phyloP scores from a whole-genome alignment of 2,113 vertebrate species.

The Toxotes jaculatrix region DNA sequence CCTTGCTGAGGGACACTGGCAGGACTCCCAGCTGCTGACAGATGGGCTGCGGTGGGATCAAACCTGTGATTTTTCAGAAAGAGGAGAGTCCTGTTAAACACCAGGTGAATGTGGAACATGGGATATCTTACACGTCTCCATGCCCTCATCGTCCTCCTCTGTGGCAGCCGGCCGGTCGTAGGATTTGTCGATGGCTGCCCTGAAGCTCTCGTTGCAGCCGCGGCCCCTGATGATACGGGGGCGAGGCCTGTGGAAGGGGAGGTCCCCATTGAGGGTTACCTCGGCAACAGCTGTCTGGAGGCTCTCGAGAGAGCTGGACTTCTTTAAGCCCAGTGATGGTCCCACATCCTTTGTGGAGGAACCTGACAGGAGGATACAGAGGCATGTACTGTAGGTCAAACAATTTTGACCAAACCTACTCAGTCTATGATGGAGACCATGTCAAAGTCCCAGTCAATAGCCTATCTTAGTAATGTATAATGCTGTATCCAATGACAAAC shows the following conservation, averaged over 20 bases:
- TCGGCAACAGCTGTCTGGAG: slow-evolving; percentile 97
- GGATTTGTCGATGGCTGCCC: slow-evolving; percentile 98
- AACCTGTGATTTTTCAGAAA: slow-evolving; percentile 21
- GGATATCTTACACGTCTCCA: slow-evolving; percentile 94
- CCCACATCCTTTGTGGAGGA: slow-evolving; percentile 94
- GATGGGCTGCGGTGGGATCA: background rate
- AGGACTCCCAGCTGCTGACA: background rate
- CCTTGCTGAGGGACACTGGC: background rate
- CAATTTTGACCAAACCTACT: too few species aligned
- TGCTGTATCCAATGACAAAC: background rate
- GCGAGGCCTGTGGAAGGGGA: slow-evolving; percentile 95
- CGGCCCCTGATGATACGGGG: slow-evolving; percentile 94
- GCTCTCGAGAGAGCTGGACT: slow-evolving; percentile 98
- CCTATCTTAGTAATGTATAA: background rate
- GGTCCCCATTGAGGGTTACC: slow-evolving; percentile 94
- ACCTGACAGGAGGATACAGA: slow-evolving; percentile 83
- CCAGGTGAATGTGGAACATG: rapidly evolving
- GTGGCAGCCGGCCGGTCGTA: slow-evolving; percentile 89
- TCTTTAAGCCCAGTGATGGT: slow-evolving; percentile 95
- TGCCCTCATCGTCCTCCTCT: slow-evolving; percentile 96
- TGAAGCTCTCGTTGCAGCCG: slow-evolving; percentile 98
- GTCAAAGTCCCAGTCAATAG: background rate
- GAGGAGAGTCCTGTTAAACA: background rate
- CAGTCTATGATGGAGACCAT: background rate
- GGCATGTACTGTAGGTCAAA: background rate